Evolutionary conservation across 2,113 vertebrate species (phyloP), one percentile per base, ranked within the genome.

Genomic region (Sialia sialis): DNA sequence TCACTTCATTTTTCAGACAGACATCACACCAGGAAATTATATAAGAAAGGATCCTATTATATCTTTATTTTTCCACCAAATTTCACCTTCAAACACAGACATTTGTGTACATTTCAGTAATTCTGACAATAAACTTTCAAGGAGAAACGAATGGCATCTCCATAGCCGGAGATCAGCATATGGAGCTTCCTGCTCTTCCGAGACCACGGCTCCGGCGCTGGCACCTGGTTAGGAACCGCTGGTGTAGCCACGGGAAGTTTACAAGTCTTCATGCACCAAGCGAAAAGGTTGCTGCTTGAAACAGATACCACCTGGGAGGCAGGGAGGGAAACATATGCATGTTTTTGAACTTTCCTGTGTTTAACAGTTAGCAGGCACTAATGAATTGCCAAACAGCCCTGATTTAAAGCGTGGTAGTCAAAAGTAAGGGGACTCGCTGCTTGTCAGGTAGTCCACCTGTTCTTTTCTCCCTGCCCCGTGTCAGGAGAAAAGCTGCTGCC

Each of bases 1-100:
- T 98, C 97, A 96, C 96, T 98, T 98, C 97, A 97, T 96, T 98
- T 98, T 98, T 98, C 82, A 96, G 97, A 98, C 98, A 98, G 97
- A 98, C 97, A 97, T 97, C 97, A 72, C 96, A 97, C 97, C 96
- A 94, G 97, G 97, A 98, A 98, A 98, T 98, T 97, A 97, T 97
- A 98, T 98, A 97, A 98, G 97, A 97, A 98, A 98, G 96, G 96
- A 95, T 96, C 94, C 95, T 97, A 98, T 98, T 98, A 97, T 98
- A 98, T 97, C 98, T 98, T 98, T 98, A 97, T 97, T 96, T 98
- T 97, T 98, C 97, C 97, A 98, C 97, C 95, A 96, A 52, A 97
- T 97, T 98, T 98, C 97, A 97, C 96, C 96, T 97, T 97, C 97
- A 96, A 75, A 96, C 78, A 56, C 92, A 98, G 97, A 95, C 97